Evolutionary conservation across 2,888 invertebrate species (phyloP), one percentile per base, ranked within the genome.

Genomic region (Calameuta pallipes): DNA sequence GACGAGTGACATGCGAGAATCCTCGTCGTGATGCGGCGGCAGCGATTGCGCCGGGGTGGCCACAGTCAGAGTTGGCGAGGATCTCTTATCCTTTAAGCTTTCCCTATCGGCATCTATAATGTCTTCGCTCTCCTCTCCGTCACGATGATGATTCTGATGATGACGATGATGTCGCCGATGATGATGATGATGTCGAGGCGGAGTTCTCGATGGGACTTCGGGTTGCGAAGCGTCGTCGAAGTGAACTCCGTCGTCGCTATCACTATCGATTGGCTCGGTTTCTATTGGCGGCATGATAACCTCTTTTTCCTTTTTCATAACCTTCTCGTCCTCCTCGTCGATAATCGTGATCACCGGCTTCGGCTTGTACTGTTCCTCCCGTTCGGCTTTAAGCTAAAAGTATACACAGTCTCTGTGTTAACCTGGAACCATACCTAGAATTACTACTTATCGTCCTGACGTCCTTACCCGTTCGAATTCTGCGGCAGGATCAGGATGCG

Each of bases 341-440:
- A 92, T 90, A 79, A 93, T 92, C 78, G 92, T 92, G 83, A 97
- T 95, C 77, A 97, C 93, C 83, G 97, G 94, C 87, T 96, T 95
- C 76, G 98, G 98, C 91, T 94, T 95, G 92, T 98, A 97, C 89
- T 95, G 94, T 88, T 96, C 96, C 89, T 98, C 98, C 75, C 95
- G 94, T 90, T 96, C 96, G 84, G 94, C 94, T 89, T 95, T 94
- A 83, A 94, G 92, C 94, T 95, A 86, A 23, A 87, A 87, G 77
- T 56, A 23, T 41, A 23, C 9, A 23, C 35, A 56, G 23, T 56
- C 56, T 56, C 9, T 69, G 35, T 31, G 69, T 69, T 36, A 74
- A 31, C n/a, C 30, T 3, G 30, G 13, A 11, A 31, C 30, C 3
- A 1, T 80, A 30, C 23, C 73, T 69, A 34, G 11, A 70, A 74